Base-by-base conservation (phyloP, 1,140 invertebrate species). In the Philaenus spumarius region DNA sequence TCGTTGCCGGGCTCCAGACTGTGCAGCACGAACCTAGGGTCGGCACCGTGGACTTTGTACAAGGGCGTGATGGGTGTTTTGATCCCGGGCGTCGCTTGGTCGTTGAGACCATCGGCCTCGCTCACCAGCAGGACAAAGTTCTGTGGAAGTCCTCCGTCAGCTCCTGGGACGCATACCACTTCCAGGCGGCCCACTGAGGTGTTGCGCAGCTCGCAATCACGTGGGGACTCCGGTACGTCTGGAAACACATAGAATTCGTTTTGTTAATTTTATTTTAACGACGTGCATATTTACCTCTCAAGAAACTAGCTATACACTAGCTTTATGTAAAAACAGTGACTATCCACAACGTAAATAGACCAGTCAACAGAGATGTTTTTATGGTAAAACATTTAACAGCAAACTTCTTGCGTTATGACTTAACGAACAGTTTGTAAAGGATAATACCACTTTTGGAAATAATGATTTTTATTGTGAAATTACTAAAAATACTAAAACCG, bases 101-200 rank as follows among this genome's bases (percentile, higher is more conserved):
- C 46, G 12, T 55, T 34, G 11, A 43, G 43, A 4, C 57, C 40
- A 14, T 47, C 50, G 2, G 40, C 17, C 24, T 55, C 45, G 3
- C 30, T 24, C 7, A 59, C 58, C 42, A 40, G 22, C 46, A 93
- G 75, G 43, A 90, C 75, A 72, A 94, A 94, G 67, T 83, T 82
- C 72, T 93, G 90, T 15, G 84, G 78, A 17, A 91, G 78, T 4
- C 90, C 90, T 11, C 90, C 90, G 65, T 90, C 87, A 64, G 84
- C 82, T 17, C 89, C 89, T 0, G 87, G 81, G 46, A 81, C 72
- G 71, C 90, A 93, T 54, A 80, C 82, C 42, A 93, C 86, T 69
- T 84, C 82, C 50, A 91, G 73, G 11, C 77, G 69, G 54, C 73
- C 78, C 24, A 59, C 61, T 34, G 76, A 79, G 39, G 83, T 79